Base-by-base conservation (phyloP, 23 tunicate species). In the Botrylloides violaceus region DNA sequence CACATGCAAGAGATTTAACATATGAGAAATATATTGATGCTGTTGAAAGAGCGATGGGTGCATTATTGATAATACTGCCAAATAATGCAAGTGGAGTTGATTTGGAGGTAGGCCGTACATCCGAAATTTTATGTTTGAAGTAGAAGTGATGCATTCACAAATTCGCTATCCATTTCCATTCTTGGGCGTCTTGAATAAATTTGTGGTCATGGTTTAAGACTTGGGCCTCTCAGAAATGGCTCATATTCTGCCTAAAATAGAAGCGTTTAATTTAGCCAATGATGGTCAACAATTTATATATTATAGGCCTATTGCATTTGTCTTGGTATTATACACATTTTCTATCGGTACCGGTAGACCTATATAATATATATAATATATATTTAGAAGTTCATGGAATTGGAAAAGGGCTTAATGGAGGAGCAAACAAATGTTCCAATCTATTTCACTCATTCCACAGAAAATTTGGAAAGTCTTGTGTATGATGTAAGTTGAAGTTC, bases 401-500 rank as follows among this genome's bases (percentile, higher is more conserved):
- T 83, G 49, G 97, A 90, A 60, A 47, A 28, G 6, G 90, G 79
- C 29, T 29, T 90, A 26, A 47, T 81, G 4, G 34, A 61, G 18
- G 35, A 76, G 27, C 75, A 90, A 27, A 31, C 90, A 19, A 90
- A 79, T 22, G 56, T 80, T 61, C 97, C 97, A 0, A 64, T 90
- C 4, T 90, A 90, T 75, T 90, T 90, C 74, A 77, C 92, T 6
- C 56, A 83, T 74, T 88, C 78, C 36, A 81, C 75, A 38, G 90
- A 83, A 30, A 82, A 83, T 20, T 53, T 90, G 75, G 80, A 90
- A 27, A 43, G 58, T 43, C 37, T 68, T 26, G 25, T 68, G 56
- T 68, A 68, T 26, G 74, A 68, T 43, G 74, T 68, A 37, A 68
- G 74, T 22, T 1, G 55, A 12, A 29, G 12, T 12, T 32, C 9